Conservation (phyloP, 2,888 invertebrate species). For the Drosophila algonquin region DNA sequence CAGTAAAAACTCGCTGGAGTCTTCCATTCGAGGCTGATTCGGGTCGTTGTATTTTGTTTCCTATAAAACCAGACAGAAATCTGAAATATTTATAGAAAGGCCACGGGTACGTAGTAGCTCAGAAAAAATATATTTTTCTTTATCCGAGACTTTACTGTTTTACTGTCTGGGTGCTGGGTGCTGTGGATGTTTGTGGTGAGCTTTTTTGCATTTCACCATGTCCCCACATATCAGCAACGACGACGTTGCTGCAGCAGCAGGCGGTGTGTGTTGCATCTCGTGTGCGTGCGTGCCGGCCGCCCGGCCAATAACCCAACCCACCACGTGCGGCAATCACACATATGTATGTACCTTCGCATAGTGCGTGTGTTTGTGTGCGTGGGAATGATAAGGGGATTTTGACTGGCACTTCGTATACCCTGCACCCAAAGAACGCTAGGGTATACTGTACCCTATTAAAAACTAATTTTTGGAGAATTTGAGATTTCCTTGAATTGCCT, state of each 20-base stretch:
- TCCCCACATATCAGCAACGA: slow-evolving; percentile 3
- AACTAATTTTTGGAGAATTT: not conserved
- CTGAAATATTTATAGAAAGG: too few species aligned
- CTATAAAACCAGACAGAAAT: too few species aligned
- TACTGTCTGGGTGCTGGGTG: too few species aligned
- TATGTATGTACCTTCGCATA: not conserved
- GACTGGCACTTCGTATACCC: slow-evolving; percentile 11
- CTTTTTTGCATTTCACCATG: slow-evolving; percentile 26
- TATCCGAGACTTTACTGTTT: slow-evolving; percentile 4
- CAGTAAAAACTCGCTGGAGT: slow-evolving; percentile 1
- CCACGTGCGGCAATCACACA: slow-evolving; percentile 21
- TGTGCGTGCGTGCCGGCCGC: slow-evolving; percentile 38
- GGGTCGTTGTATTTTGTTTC: not conserved
- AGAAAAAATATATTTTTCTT: not conserved
- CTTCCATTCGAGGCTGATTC: not conserved
- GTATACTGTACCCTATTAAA: not conserved
- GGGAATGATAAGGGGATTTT: slow-evolving; percentile 28
- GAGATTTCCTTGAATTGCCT: not conserved
- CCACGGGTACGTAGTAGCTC: not conserved
- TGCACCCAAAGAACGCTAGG: not conserved
- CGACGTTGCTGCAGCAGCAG: not conserved
- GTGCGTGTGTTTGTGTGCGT: slow-evolving; percentile 3
- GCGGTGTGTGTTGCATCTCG: slow-evolving; percentile 56
- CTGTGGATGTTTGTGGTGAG: slow-evolving; percentile 52
- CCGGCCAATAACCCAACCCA: slow-evolving; percentile 51